Evolutionary conservation across 2,888 invertebrate species (phyloP), one percentile per base, ranked within the genome.

Genomic region (Lymantria dispar): DNA sequence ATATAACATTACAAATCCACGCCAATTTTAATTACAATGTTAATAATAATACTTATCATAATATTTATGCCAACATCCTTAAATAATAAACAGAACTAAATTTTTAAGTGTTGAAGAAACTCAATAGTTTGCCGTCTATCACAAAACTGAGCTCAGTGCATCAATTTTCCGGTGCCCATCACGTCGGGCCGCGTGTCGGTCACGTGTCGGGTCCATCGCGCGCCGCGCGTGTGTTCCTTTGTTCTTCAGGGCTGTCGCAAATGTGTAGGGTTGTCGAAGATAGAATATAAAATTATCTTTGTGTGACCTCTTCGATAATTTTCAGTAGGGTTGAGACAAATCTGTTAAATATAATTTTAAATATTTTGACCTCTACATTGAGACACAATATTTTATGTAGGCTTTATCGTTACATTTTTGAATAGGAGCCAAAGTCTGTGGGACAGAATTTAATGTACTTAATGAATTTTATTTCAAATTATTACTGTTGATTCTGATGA

Each of bases 111-210:
- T 31, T 12, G 8, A 43, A 43, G 3, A 14, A 22, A 22, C 11
- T 85, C 82, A 56, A 80, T 45, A 13, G 11, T 53, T 60, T 59
- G 62, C 0, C 5, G 50, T 7, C 48, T 47, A 41, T 48, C 47
- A 49, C 64, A 54, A 56, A 57, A 60, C 60, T 60, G 59, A 64
- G 62, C 60, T 52, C 70, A 68, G 72, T 74, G 74, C 84, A 81
- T 85, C 85, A 85, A 85, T 85, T 85, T 83, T 78, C 75, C 80
- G 79, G 76, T 76, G 78, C 76, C 83, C 84, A 82, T 83, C 85
- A 76, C 68, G 68, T 66, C 64, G 54, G 68, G 50, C 58, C 87
- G 69, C 86, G 87, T 83, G 87, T 42, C 75, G 74, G 85, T 54
- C 87, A 79, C 87, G 87, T 81, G 87, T 48, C 65, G 56, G 62